Evolutionary conservation across 2,888 invertebrate genomes (phyloP).

Genomic region (Agonopterix alstromeriana): DNA sequence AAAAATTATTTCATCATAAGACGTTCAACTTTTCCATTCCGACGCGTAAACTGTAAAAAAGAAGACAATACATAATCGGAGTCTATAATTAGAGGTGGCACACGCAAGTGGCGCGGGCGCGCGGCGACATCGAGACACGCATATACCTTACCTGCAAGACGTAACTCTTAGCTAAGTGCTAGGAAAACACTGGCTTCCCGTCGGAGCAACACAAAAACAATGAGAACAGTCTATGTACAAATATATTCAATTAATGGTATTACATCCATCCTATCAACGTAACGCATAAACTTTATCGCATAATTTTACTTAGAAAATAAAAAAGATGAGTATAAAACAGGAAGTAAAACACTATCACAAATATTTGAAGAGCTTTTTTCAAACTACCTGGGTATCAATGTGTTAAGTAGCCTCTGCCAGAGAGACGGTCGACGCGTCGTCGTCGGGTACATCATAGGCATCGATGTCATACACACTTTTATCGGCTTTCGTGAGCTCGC

Average conservation of each 20-base stretch:
- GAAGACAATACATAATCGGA: conserved; percentile 53
- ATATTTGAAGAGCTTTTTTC: neutral
- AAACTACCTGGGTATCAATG: conserved; percentile 47
- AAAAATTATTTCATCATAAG: conserved; percentile 44
- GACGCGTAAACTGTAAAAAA: conserved; percentile 52
- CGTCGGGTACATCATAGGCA: conserved; percentile 29
- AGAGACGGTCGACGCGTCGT: conserved; percentile 37
- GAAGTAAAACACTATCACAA: conserved; percentile 3
- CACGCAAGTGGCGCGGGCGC: conserved; percentile 54
- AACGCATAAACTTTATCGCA: neutral
- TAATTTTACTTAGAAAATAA: neutral
- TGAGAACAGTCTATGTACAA: conserved; percentile 21
- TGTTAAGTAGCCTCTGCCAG: conserved; percentile 48
- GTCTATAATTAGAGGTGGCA: conserved; percentile 40
- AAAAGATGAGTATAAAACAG: neutral
- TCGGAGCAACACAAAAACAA: conserved; percentile 16
- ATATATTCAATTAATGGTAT: conserved; percentile 6
- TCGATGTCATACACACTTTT: conserved; percentile 49
- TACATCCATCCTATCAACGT: conserved; percentile 6
- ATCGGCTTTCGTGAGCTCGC: conserved; percentile 37
- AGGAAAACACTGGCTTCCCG: conserved; percentile 14
- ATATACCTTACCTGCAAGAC: conserved; percentile 2
- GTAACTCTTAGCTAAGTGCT: neutral
- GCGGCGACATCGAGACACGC: conserved; percentile 19
- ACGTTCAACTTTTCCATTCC: conserved; percentile 65